Conservation (phyloP, 2,113 vertebrate species). For the Prionailurus viverrinus region DNA sequence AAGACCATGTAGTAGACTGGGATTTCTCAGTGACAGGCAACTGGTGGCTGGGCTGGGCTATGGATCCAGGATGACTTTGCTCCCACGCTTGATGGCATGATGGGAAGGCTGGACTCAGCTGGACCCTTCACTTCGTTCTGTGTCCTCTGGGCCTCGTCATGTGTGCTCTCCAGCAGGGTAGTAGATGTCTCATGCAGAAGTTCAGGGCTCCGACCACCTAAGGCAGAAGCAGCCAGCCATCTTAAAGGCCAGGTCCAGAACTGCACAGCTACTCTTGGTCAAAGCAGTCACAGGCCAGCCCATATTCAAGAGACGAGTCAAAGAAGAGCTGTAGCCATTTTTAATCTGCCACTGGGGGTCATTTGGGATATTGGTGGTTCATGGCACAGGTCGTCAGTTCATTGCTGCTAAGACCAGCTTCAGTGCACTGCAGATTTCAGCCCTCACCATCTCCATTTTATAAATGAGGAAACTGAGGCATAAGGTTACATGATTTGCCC, state of each 20-base stretch:
- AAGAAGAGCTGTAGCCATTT: not conserved
- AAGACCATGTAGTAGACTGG: fast-evolving
- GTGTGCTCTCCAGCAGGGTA: not conserved
- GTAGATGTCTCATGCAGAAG: not conserved
- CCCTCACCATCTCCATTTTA: not conserved
- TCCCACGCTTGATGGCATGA: not conserved
- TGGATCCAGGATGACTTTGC: not conserved
- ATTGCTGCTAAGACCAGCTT: not conserved
- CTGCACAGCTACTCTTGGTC: not conserved
- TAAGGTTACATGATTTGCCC: not conserved
- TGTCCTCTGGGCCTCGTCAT: not conserved
- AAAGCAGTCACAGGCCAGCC: not conserved
- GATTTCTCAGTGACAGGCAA: not conserved
- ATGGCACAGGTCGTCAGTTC: not conserved
- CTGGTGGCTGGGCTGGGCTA: not conserved
- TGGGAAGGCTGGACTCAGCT: not conserved
- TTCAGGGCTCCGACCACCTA: not conserved
- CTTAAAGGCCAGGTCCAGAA: not conserved
- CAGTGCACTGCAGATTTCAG: not conserved
- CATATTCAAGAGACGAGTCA: not conserved
- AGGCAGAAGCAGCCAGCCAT: not conserved
- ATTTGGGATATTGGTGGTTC: not conserved
- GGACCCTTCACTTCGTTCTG: not conserved
- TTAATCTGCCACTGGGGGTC: not conserved
- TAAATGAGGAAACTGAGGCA: slow-evolving; percentile 29